Percentiles rank a stretch among this genome's conserved stretches.
These are phyloP conservation scores for Opisthocomus hoazin DNA, from an alignment of 2,113 vertebrate genomes.

Conservation along the genomic window DNA sequence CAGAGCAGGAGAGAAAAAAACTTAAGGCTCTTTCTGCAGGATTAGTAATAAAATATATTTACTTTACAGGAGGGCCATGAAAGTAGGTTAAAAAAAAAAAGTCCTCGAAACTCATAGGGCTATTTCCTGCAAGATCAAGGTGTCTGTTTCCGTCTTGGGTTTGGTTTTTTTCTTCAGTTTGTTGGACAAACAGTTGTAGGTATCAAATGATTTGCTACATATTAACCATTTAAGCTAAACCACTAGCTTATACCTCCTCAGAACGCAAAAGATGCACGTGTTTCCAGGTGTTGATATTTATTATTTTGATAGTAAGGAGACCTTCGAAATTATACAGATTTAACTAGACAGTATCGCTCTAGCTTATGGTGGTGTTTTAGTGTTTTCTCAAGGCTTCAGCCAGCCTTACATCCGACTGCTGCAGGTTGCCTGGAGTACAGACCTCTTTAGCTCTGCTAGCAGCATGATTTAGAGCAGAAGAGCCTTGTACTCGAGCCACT, in stretches of 20 bases:
- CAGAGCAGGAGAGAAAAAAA: background rate
- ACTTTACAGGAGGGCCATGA: background rate
- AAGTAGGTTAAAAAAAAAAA: conserved; percentile 7
- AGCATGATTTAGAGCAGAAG: background rate
- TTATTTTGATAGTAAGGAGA: background rate
- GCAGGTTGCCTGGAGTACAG: background rate
- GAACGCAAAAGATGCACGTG: background rate
- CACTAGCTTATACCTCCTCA: background rate
- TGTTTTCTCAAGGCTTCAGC: background rate
- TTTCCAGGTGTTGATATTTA: background rate
- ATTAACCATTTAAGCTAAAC: background rate
- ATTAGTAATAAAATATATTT: background rate
- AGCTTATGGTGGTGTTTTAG: background rate
- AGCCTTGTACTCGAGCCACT: background rate
- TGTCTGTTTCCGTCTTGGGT: background rate
- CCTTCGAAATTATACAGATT: rapidly evolving
- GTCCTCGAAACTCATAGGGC: background rate
- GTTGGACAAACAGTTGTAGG: background rate
- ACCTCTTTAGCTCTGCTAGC: background rate
- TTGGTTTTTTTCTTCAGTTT: background rate
- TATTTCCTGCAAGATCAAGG: background rate
- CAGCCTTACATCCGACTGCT: rapidly evolving
- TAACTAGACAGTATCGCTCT: background rate
- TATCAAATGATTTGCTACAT: background rate
- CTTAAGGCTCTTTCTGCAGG: background rate